phyloP scores from a whole-genome alignment of 2,888 invertebrate species.

The Belgica antarctica region DNA sequence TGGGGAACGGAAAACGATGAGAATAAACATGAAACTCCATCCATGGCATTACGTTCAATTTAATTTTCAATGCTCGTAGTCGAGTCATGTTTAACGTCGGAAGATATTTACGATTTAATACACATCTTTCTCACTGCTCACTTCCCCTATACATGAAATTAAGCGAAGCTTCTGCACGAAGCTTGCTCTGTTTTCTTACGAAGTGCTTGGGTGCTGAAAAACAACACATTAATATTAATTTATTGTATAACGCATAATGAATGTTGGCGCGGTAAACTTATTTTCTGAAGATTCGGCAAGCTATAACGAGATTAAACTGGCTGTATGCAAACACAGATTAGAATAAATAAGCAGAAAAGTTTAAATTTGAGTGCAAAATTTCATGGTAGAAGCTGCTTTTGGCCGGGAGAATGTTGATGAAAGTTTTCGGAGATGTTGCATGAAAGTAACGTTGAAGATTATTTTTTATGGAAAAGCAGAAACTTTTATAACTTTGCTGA shows the following conservation, averaged over 20 bases:
- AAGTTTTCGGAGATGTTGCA: no score
- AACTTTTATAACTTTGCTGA: background rate
- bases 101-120: conserved; percentile 19
- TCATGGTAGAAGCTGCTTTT: no score
- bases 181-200: background rate
- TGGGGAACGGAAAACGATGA: background rate
- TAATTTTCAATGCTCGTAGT: background rate
- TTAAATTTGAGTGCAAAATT: no score
- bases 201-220: conserved; percentile 5
- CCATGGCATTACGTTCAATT: background rate
- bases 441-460: no score
- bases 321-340: conserved; percentile 17
- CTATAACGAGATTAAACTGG: background rate
- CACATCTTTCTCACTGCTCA: background rate
- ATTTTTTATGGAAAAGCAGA: no score
- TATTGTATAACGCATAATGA: conserved; percentile 10
- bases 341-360: no score
- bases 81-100: background rate
- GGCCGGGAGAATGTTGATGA: no score
- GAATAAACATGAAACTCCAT: background rate
- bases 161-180: background rate
- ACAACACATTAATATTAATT: conserved; percentile 30
- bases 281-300: background rate
- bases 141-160: background rate
- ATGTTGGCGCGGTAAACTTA: background rate